These are phyloP conservation scores for Kryphioiulus occultus DNA, from an alignment of 2,888 invertebrate genomes.

Conservation along the genomic window DNA sequence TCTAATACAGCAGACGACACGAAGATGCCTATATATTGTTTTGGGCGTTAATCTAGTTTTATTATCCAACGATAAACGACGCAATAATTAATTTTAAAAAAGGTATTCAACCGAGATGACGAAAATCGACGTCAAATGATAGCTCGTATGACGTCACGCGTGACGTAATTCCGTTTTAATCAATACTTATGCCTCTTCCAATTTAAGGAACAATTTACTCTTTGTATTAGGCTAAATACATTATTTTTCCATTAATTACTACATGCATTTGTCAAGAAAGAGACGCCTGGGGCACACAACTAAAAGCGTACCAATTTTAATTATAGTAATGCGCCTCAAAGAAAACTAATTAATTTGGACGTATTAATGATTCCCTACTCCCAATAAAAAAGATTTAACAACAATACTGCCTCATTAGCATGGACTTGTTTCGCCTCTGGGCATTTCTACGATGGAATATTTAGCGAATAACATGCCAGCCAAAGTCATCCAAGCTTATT, in stretches of 20 bases:
- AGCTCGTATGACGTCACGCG: not conserved
- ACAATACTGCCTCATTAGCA: too few relatives aligned
- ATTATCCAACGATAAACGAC: too few relatives aligned
- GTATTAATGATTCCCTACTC: not conserved
- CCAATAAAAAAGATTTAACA: too few relatives aligned
- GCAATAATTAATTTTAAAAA: too few relatives aligned
- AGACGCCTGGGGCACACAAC: not conserved
- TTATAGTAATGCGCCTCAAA: not conserved
- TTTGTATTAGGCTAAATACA: not conserved
- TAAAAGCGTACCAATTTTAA: not conserved
- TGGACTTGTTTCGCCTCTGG: too few relatives aligned
- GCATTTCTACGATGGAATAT: too few relatives aligned
- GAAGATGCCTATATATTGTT: too few relatives aligned
- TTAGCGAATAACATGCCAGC: too few relatives aligned
- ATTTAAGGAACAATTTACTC: not conserved
- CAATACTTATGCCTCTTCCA: not conserved
- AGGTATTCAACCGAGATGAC: not conserved
- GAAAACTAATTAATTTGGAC: not conserved
- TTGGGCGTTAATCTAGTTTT: too few relatives aligned
- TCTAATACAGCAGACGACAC: too few relatives aligned
- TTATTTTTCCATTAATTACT: not conserved
- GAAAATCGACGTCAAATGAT: not conserved
- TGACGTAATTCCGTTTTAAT: not conserved
- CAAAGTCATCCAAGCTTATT: too few relatives aligned
- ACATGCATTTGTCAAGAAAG: not conserved